These are phyloP conservation scores for Apodemia zela DNA, from an alignment of 2,888 invertebrate species.

Conservation along the genomic window DNA sequence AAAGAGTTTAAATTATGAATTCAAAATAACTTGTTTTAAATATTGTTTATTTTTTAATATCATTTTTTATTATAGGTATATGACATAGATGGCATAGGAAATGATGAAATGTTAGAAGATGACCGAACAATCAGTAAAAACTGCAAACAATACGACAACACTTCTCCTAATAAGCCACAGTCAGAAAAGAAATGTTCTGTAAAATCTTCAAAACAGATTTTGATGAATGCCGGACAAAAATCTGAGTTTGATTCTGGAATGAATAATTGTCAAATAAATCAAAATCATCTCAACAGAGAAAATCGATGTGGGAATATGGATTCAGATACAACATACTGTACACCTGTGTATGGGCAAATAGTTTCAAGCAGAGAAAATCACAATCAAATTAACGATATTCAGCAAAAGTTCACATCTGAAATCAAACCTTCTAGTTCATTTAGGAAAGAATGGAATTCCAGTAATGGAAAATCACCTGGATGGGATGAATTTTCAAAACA, in stretches of 20 bases:
- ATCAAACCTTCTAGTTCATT: constrained; percentile 69
- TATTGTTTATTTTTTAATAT: neutral
- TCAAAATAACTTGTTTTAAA: neutral
- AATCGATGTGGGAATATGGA: constrained; percentile 46
- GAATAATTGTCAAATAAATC: constrained; percentile 70
- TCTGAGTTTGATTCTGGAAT: constrained; percentile 75
- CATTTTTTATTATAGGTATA: constrained; percentile 57
- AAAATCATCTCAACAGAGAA: constrained; percentile 49
- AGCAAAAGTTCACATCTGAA: constrained; percentile 63
- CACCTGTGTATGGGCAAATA: constrained; percentile 72
- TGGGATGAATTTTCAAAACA: constrained; percentile 71
- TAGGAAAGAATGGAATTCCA: constrained; percentile 61
- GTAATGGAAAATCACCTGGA: constrained; percentile 54
- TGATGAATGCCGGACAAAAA: constrained; percentile 71
- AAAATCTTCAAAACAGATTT: constrained; percentile 73
- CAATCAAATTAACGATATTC: constrained; percentile 73
- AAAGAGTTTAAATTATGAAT: too few species aligned
- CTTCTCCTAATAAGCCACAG: constrained; percentile 45
- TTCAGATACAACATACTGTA: constrained; percentile 70
- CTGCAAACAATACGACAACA: constrained; percentile 43
- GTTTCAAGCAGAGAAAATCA: constrained; percentile 72
- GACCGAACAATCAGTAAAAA: constrained; percentile 46
- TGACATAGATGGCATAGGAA: constrained; percentile 70
- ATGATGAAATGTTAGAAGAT: constrained; percentile 61
- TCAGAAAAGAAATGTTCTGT: constrained; percentile 52